These are phyloP conservation scores for Zaprionus davidi DNA, from an alignment of 1,140 invertebrate genomes.

Conservation along the genomic window DNA sequence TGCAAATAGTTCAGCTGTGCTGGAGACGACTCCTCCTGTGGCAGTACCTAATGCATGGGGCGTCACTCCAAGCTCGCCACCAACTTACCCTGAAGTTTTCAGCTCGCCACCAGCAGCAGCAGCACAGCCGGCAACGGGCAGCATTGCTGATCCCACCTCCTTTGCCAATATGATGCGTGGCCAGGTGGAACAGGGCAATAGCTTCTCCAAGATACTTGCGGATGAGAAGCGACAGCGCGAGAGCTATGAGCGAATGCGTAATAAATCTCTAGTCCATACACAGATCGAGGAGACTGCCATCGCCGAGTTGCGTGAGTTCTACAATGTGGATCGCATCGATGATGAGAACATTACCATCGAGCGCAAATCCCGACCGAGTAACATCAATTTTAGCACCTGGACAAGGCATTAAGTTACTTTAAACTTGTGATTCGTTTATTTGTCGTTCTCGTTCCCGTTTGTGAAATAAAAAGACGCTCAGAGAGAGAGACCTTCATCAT, in stretches of 20 bases:
- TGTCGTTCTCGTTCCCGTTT: constrained; percentile 22
- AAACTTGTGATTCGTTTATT: neutral
- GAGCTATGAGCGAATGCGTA: constrained; percentile 85
- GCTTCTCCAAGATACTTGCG: constrained; percentile 85
- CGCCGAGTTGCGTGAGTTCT: constrained; percentile 87
- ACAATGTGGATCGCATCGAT: constrained; percentile 85
- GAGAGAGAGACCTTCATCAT: neutral
- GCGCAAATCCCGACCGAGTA: constrained; percentile 70
- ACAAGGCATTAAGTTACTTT: constrained; percentile 52
- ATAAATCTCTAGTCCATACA: constrained; percentile 86
- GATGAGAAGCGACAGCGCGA: constrained; percentile 85
- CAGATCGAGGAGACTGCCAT: constrained; percentile 90
- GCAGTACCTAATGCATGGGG: constrained; percentile 78
- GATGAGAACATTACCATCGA: constrained; percentile 88
- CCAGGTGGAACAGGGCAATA: constrained; percentile 47
- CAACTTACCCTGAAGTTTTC: constrained; percentile 39
- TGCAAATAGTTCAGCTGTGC: constrained; percentile 13
- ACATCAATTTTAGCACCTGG: constrained; percentile 80
- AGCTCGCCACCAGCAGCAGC: constrained; percentile 12
- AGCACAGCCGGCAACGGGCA: constrained; percentile 53
- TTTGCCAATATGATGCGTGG: constrained; percentile 79
- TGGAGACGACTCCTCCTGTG: constrained; percentile 47
- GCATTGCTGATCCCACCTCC: constrained; percentile 62
- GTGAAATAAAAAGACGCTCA: constrained; percentile 23
- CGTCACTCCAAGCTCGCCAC: constrained; percentile 26